These are phyloP conservation scores for Eleutherodactylus coqui DNA, from an alignment of 2,797 vertebrate species.

Conservation along the genomic window DNA sequence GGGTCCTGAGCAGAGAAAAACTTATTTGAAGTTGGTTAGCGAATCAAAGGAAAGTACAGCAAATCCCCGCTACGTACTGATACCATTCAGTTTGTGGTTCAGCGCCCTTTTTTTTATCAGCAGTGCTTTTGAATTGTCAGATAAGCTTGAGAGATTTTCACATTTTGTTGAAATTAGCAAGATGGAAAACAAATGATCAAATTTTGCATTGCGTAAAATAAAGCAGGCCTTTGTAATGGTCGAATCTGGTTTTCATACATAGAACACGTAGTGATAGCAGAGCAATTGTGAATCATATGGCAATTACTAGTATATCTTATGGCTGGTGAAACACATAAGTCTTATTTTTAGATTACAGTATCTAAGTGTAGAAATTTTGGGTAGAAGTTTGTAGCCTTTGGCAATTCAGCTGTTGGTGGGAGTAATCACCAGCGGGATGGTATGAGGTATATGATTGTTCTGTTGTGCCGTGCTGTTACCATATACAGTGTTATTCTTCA, in stretches of 20 bases:
- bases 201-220: slow-evolving; percentile 10
- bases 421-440: background rate
- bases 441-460: background rate
- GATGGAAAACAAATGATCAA: slow-evolving; percentile 24
- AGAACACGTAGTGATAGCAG: background rate
- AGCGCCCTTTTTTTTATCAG: background rate
- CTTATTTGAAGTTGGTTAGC: background rate
- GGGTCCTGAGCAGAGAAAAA: background rate
- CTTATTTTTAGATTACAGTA: background rate
- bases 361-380: background rate
- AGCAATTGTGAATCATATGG: background rate
- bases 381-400: slow-evolving; percentile 26
- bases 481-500: background rate
- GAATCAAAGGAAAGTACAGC: background rate
- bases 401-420: background rate
- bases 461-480: background rate
- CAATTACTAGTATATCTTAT: background rate
- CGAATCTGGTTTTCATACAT: slow-evolving; percentile 17
- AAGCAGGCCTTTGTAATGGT: slow-evolving; percentile 4
- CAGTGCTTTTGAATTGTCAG: background rate
- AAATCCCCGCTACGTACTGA: background rate
- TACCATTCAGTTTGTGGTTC: slow-evolving; percentile 10
- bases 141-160: slow-evolving; percentile 26
- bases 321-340: slow-evolving; percentile 20
- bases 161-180: slow-evolving; percentile 22